Evolutionary conservation across 1,140 invertebrate species (phyloP).

Genomic region (Hylyphantes graminicola): DNA sequence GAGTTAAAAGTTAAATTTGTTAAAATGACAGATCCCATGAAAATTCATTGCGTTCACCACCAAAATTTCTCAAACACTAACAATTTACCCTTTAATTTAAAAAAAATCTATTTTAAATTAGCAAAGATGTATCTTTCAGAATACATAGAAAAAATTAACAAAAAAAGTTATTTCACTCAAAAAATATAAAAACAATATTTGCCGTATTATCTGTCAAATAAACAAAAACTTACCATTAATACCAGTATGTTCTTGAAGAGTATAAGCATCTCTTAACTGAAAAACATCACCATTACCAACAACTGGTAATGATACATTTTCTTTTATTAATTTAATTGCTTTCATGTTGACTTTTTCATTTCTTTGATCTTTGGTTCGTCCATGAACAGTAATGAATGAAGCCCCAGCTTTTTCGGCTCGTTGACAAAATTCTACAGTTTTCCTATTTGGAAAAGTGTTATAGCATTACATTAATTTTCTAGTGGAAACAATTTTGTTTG

Average conservation of each 20-base stretch:
- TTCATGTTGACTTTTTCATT: slow-evolving; percentile 80
- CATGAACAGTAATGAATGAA: slow-evolving; percentile 91
- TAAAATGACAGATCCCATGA: too few species aligned
- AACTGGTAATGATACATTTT: slow-evolving; percentile 81
- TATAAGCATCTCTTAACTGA: slow-evolving; percentile 76
- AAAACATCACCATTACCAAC: slow-evolving; percentile 93
- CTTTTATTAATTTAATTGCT: slow-evolving; percentile 79
- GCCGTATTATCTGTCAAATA: neutral
- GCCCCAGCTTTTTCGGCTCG: slow-evolving; percentile 85
- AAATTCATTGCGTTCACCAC: too few species aligned
- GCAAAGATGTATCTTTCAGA: too few species aligned
- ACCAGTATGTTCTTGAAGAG: slow-evolving; percentile 75
- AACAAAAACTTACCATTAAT: slow-evolving; percentile 76
- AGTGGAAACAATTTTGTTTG: neutral
- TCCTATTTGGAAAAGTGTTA: slow-evolving; percentile 62
- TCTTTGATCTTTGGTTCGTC: slow-evolving; percentile 84
- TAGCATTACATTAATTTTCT: neutral
- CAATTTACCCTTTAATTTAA: too few species aligned
- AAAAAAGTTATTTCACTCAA: too few species aligned
- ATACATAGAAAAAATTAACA: too few species aligned
- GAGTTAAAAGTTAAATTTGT: too few species aligned
- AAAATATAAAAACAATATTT: too few species aligned
- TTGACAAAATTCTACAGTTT: slow-evolving; percentile 80
- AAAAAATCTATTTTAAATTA: too few species aligned
- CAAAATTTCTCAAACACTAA: too few species aligned